Base-by-base conservation (phyloP, 2,888 invertebrate genomes). In the Scaptodrosophila latifasciaeformis region DNA sequence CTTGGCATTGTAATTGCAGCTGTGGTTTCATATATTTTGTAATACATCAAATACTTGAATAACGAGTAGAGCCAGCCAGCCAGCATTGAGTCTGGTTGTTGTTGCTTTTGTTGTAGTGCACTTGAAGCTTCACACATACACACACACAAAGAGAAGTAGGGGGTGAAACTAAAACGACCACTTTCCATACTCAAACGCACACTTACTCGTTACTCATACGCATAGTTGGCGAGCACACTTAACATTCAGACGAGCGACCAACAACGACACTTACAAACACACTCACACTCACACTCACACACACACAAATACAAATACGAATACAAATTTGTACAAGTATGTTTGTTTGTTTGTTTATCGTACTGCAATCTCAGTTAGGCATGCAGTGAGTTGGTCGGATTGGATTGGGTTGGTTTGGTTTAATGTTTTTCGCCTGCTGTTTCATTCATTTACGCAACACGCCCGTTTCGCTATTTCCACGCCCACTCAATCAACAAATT, bases 361-460 rank as follows among this genome's bases (percentile, higher is more conserved):
- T 42, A 7, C 2, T 10, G 24, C 34, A 19, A 46, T 37, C 37
- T 9, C 37, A 13, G 37, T 37, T 9, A 4, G 2, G 37, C 37
- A 3, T 7, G 3, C 3, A 7, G 7, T 24, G 24, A 24, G 24
- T 3, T 24, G n/a, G n/a, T n/a, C n/a, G n/a, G n/a, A n/a, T n/a
- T n/a, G n/a, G n/a, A n/a, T n/a, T n/a, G n/a, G n/a, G n/a, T n/a
- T n/a, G n/a, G n/a, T n/a, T n/a, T n/a, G n/a, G n/a, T n/a, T n/a
- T n/a, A n/a, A n/a, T n/a, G n/a, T n/a, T 27, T 6, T 9, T 27
- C 27, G 27, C 27, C 9, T 27, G 27, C 79, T 62, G 56, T 42
- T 65, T 75, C 76, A 76, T 78, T 76, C 79, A 76, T 79, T 81
- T 81, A 76, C 76, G 66, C 81, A 65, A 67, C 63, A 74, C 65